Percentiles rank a stretch among this genome's conserved stretches.
Conservation (phyloP, 2,113 vertebrate genomes). For the Lates calcarifer region DNA sequence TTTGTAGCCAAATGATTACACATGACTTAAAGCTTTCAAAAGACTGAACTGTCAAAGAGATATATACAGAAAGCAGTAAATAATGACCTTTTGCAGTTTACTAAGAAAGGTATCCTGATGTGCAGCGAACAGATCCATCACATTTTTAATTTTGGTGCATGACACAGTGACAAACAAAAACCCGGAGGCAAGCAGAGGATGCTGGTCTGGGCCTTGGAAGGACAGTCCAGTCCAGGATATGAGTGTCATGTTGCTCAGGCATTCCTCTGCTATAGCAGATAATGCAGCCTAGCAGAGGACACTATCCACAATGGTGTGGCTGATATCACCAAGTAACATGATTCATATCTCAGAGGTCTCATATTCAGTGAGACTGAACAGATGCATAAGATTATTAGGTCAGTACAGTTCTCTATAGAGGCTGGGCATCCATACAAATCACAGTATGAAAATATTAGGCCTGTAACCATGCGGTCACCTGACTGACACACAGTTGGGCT, state of each 20-base stretch:
- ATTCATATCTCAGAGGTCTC: slow-evolving; percentile 26
- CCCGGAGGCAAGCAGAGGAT: background rate
- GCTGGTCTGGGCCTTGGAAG: background rate
- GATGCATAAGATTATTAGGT: background rate
- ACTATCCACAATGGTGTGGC: slow-evolving; percentile 19
- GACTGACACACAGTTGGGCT: slow-evolving; percentile 37
- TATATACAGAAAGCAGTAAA: background rate
- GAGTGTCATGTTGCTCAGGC: slow-evolving; percentile 2
- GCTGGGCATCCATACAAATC: background rate
- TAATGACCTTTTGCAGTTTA: background rate
- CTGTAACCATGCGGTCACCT: slow-evolving; percentile 39
- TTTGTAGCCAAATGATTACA: slow-evolving; percentile 15
- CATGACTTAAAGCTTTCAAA: background rate
- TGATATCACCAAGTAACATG: background rate
- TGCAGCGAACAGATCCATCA: background rate
- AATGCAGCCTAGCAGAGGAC: background rate
- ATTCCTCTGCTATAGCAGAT: background rate
- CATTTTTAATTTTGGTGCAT: background rate
- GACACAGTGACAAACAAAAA: background rate
- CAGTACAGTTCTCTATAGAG: background rate
- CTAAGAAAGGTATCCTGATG: background rate
- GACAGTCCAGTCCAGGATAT: background rate
- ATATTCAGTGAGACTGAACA: background rate
- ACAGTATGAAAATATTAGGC: slow-evolving; percentile 10
- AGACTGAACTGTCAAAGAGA: background rate